Percentiles rank a stretch among this genome's conserved stretches.
phyloP scores from a whole-genome alignment of 2,113 vertebrate genomes.

The Elephas maximus region DNA sequence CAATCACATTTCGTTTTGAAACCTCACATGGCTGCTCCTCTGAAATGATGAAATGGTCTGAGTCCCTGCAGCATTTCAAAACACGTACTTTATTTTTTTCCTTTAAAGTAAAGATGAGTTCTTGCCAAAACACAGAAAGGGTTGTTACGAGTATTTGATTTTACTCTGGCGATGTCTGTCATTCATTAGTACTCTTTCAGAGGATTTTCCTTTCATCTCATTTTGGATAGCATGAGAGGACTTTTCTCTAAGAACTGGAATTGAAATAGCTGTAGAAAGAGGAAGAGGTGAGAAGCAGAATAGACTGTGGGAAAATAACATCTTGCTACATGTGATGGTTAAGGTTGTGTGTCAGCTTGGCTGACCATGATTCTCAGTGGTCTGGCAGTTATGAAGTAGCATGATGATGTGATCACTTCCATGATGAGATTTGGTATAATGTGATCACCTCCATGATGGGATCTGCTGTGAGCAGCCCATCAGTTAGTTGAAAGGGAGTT shows the following conservation, averaged over 20 bases:
- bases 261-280: not conserved
- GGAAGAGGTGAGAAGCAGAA: not conserved
- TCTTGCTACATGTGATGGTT: not conserved
- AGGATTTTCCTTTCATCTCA: constrained; percentile 50
- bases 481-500: too few species aligned
- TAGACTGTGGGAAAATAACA: not conserved
- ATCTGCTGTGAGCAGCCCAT: too few species aligned
- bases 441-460: too few species aligned
- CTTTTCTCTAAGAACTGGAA: constrained; percentile 54
- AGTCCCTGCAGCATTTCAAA: constrained; percentile 14
- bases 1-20: constrained; percentile 39
- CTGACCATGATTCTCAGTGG: too few species aligned
- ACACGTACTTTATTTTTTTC: not conserved
- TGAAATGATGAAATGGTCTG: not conserved
- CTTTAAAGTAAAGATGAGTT: constrained; percentile 53
- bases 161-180: not conserved
- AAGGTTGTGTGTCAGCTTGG: too few species aligned
- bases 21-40: not conserved
- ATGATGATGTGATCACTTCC: too few species aligned
- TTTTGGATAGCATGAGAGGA: constrained; percentile 25
- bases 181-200: constrained; percentile 40
- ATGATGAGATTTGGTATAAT: too few species aligned
- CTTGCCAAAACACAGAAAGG: constrained; percentile 57
- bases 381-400: too few species aligned
- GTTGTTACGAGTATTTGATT: constrained; percentile 25